Percentiles rank a stretch among this genome's conserved stretches.
Conservation (phyloP, 2,113 vertebrate species). For the Hipposideros armiger region DNA sequence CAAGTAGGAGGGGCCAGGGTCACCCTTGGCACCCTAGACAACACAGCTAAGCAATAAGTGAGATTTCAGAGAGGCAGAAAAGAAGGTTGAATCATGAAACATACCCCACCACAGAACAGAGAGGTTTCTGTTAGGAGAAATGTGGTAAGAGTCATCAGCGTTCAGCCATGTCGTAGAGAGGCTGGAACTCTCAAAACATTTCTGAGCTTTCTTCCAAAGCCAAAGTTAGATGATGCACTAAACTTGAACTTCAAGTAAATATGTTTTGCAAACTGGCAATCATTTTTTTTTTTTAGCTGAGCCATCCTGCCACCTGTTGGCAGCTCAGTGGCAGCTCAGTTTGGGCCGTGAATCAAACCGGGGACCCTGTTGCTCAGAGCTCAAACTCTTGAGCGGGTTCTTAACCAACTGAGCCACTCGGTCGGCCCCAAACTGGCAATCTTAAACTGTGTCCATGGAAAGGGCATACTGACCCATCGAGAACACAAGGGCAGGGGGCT, state of each 20-base stretch:
- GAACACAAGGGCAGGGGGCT: not conserved
- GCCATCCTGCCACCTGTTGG: too few species aligned
- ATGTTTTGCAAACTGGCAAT: not conserved
- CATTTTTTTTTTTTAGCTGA: too few species aligned
- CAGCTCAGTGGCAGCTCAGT: too few species aligned
- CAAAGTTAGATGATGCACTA: not conserved
- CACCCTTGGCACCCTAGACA: not conserved
- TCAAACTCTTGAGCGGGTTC: too few species aligned
- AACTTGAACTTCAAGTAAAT: slow-evolving; percentile 6
- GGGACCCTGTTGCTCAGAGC: too few species aligned
- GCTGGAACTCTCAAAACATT: not conserved
- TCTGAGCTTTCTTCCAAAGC: not conserved
- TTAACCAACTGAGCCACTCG: too few species aligned
- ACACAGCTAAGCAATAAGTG: not conserved
- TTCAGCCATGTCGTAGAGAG: not conserved
- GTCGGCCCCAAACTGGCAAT: not conserved
- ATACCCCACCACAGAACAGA: not conserved
- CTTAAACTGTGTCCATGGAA: not conserved
- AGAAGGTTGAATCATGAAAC: not conserved
- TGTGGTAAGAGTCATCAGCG: not conserved
- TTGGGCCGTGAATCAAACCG: too few species aligned
- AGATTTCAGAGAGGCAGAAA: not conserved
- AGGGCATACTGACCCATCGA: too few species aligned
- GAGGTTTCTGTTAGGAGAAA: not conserved
- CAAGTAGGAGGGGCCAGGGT: not conserved